phyloP scores from a whole-genome alignment of 2,797 vertebrate species.

The Tauraco hartlaubi region DNA sequence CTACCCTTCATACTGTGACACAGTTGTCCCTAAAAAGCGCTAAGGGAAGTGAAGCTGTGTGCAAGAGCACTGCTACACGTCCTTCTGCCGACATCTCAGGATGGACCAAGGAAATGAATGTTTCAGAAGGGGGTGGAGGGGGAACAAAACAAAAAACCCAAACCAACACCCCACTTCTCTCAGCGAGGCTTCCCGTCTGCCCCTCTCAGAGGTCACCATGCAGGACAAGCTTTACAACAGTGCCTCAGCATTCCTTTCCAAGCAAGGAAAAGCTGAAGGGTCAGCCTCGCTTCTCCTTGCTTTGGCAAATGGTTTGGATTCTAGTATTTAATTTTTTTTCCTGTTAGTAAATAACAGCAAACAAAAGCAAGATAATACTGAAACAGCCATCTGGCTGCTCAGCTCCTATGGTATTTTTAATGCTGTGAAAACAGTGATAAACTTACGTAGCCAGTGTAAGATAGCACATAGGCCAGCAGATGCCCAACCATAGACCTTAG shows the following conservation, averaged over 20 bases:
- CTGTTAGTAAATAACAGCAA: fast-evolving
- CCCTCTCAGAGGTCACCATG: neutral
- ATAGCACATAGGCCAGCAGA: neutral
- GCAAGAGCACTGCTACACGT: neutral
- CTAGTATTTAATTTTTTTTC: neutral
- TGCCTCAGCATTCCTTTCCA: neutral
- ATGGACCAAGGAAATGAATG: neutral
- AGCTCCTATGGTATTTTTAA: neutral
- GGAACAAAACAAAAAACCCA: fast-evolving
- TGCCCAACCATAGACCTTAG: neutral
- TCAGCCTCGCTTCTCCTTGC: neutral
- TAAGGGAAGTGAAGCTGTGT: neutral
- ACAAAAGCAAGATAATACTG: neutral
- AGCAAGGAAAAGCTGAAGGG: neutral
- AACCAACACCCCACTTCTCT: neutral
- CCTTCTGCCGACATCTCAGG: neutral
- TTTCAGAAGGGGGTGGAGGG: neutral
- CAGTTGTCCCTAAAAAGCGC: neutral
- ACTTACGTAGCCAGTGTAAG: neutral
- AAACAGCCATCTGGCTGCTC: neutral
- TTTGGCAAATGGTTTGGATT: neutral
- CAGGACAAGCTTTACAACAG: neutral
- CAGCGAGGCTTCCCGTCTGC: neutral
- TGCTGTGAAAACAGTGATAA: neutral
- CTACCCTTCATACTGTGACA: neutral